These are phyloP conservation scores for Antheraea pernyi DNA, from an alignment of 1,140 invertebrate species.

Conservation along the genomic window DNA sequence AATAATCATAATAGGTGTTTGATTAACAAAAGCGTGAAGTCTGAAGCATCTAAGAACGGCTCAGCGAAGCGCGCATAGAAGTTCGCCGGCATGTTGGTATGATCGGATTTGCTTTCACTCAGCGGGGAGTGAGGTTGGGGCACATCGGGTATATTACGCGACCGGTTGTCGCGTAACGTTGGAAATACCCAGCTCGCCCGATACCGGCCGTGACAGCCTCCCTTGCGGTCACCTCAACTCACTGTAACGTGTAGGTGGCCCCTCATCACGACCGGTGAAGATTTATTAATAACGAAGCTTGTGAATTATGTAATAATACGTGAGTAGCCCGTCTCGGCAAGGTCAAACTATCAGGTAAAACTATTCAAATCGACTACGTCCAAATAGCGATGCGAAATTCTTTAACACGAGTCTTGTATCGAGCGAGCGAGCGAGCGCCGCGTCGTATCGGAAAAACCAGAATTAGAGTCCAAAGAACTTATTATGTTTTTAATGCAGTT, in stretches of 20 bases:
- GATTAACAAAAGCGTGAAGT: not conserved
- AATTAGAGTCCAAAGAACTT: conserved; percentile 20
- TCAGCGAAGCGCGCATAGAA: not conserved
- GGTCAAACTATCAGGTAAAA: conserved; percentile 39
- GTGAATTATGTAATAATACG: conserved; percentile 11
- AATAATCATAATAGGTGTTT: not conserved
- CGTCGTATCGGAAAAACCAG: conserved; percentile 40
- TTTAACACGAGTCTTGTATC: conserved; percentile 8
- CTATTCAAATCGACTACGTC: conserved; percentile 39
- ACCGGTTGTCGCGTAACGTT: conserved; percentile 21
- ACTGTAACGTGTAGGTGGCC: not conserved
- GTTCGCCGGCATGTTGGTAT: too few species aligned
- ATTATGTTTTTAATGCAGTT: conserved; percentile 46
- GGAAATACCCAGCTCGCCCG: conserved; percentile 33
- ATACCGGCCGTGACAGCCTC: not conserved
- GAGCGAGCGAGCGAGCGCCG: not conserved
- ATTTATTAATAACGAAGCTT: conserved; percentile 2
- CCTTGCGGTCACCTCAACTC: not conserved
- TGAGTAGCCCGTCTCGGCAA: conserved; percentile 14
- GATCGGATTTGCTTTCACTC: conserved; percentile 35
- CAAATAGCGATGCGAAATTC: conserved; percentile 20
- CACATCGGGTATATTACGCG: conserved; percentile 19
- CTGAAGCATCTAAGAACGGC: not conserved
- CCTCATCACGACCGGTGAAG: not conserved
- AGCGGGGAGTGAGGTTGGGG: conserved; percentile 12